phyloP scores from a whole-genome alignment of 1,140 invertebrate genomes.

The Trialeurodes vaporariorum region DNA sequence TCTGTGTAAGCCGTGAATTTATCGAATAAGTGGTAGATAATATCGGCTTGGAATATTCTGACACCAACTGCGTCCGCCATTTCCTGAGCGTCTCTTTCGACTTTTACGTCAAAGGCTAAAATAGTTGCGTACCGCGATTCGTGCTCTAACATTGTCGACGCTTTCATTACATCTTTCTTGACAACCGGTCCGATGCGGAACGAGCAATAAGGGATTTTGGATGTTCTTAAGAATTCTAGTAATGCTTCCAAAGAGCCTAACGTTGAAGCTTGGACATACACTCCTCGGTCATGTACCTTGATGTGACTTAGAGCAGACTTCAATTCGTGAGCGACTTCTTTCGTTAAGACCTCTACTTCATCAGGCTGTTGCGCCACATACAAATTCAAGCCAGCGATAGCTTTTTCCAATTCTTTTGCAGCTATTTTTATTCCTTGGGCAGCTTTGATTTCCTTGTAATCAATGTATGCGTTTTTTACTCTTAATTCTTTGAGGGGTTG shows the following conservation, averaged over 20 bases:
- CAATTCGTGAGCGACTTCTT: slow-evolving; percentile 69
- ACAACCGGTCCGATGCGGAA: slow-evolving; percentile 99
- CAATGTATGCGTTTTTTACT: slow-evolving; percentile 80
- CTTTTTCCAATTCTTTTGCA: slow-evolving; percentile 94
- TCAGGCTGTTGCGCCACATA: slow-evolving; percentile 82
- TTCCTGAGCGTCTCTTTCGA: slow-evolving; percentile 95
- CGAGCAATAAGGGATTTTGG: slow-evolving; percentile 95
- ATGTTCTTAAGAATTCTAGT: slow-evolving; percentile 85
- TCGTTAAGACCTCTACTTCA: slow-evolving; percentile 80
- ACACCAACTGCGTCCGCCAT: slow-evolving; percentile 88
- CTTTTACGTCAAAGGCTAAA: slow-evolving; percentile 97
- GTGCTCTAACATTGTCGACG: slow-evolving; percentile 97
- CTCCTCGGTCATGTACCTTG: slow-evolving; percentile 81
- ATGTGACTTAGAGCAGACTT: slow-evolving; percentile 83
- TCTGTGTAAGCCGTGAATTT: slow-evolving; percentile 91
- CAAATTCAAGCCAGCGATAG: slow-evolving; percentile 84
- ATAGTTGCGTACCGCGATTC: slow-evolving; percentile 96
- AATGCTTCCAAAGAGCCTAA: slow-evolving; percentile 95
- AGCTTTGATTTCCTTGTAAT: slow-evolving; percentile 88
- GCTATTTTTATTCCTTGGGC: slow-evolving; percentile 98
- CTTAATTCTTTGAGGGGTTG: slow-evolving; percentile 92
- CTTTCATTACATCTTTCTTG: slow-evolving; percentile 98
- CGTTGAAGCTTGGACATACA: slow-evolving; percentile 98
- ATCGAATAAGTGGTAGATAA: slow-evolving; percentile 99
- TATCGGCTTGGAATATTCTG: slow-evolving; percentile 97